These are phyloP conservation scores for Drosophila neocordata DNA, from an alignment of 1,140 invertebrate species.

Conservation along the genomic window DNA sequence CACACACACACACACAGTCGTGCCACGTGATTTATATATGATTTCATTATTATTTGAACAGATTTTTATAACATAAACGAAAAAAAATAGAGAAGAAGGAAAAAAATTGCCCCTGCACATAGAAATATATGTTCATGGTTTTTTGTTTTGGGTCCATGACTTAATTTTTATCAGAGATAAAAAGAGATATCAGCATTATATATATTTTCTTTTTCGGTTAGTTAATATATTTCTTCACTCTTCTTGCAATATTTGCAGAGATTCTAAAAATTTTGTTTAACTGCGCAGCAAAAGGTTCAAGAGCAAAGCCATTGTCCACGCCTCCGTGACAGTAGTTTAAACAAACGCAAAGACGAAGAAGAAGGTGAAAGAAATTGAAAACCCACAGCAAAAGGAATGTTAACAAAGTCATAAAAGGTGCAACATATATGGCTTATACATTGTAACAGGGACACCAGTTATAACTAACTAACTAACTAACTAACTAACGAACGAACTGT, in stretches of 20 bases:
- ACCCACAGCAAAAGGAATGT: too few species aligned
- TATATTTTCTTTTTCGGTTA: not conserved
- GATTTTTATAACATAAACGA: slow-evolving; percentile 46
- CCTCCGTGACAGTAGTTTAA: slow-evolving; percentile 17
- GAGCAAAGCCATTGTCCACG: slow-evolving; percentile 25
- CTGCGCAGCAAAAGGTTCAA: slow-evolving; percentile 35
- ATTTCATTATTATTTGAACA: slow-evolving; percentile 47
- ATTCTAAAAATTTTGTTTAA: slow-evolving; percentile 15
- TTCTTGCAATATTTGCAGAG: slow-evolving; percentile 21
- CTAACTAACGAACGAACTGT: not conserved
- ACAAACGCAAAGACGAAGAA: not conserved
- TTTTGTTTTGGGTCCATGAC: slow-evolving; percentile 26
- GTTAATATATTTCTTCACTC: not conserved
- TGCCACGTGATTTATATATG: slow-evolving; percentile 47
- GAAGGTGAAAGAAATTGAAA: not conserved
- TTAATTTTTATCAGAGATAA: slow-evolving; percentile 28
- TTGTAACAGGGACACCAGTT: slow-evolving; percentile 7
- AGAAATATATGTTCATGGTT: slow-evolving; percentile 4
- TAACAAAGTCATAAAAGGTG: slow-evolving; percentile 19
- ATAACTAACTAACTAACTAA: too few species aligned
- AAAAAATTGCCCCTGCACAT: slow-evolving; percentile 5
- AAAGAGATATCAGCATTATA: slow-evolving; percentile 23
- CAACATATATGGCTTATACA: slow-evolving; percentile 10
- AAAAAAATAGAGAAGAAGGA: not conserved
- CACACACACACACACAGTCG: too few species aligned